Evolutionary conservation across 92 coral and sea anemone species (phyloP), one percentile per base, ranked within the genome.

Genomic region (Zoanthus solanderi): DNA sequence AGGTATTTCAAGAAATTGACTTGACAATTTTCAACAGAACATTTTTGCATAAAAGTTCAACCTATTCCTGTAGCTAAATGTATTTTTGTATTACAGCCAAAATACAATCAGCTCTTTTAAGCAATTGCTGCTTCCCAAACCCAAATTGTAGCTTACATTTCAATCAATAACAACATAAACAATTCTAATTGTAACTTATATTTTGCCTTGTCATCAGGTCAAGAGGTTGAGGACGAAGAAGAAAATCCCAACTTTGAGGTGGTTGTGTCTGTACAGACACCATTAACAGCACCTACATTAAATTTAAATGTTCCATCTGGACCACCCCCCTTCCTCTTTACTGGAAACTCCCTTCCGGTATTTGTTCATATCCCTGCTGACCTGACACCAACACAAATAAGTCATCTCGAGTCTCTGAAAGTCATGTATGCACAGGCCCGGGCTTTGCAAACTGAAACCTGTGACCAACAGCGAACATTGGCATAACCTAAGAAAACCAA

Each of bases 381-480:
- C 45, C 45, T 76, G 63, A 50, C 80, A 76, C 80, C 28, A 45
- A 28, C 65, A 50, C 80, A 72, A 37, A 11, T 34, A 72, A 42
- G 50, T 7, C 76, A 72, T n/a, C 76, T 72, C 17, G 80, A 76
- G 80, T 76, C 80, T n/a, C 80, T 76, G 66, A 50, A 76, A 65
- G 66, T 76, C 80, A 76, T 65, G 0, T 53, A 76, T 50, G 65
- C 80, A 76, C 66, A 76, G 65, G 80, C 45, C 42, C 34, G 18
- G 80, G 80, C 65, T 76, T 50, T 14, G 30, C 66, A 87, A 87
- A 71, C 34, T 18, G 75, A 78, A 67, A 87, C 85, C 48, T 17
- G 75, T 44, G 53, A 75, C 53, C 89, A 69, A 86, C 42, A 73
- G 84, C 57, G 73, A 78, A 42, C 63, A 86, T 45, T 86, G 89